A percentile compares a stretch with the other conserved stretches of the same genome.
These are phyloP conservation scores for Erebia aethiops DNA, from an alignment of 2,888 invertebrate genomes.

Conservation along the genomic window DNA sequence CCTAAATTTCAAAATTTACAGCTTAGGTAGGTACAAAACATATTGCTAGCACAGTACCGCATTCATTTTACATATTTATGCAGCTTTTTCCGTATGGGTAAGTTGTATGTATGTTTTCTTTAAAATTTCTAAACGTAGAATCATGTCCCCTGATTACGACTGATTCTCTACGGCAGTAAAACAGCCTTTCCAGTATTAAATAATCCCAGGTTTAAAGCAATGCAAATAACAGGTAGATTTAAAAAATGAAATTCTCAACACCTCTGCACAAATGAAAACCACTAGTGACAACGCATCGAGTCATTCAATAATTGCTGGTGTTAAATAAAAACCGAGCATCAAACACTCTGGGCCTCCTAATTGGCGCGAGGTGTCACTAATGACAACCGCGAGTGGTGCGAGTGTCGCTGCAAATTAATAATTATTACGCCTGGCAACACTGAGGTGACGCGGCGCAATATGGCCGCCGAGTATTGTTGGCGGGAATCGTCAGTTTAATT, in stretches of 20 bases:
- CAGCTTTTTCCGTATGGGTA: neutral
- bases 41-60: too few species aligned
- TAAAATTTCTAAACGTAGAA: neutral
- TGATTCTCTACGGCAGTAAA: conserved; percentile 9
- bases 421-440: conserved; percentile 81
- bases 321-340: conserved; percentile 80
- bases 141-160: conserved; percentile 2
- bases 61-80: too few species aligned
- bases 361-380: conserved; percentile 83
- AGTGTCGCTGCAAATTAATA: conserved; percentile 76
- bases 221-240: conserved; percentile 43
- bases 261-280: conserved; percentile 57
- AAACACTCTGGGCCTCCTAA: conserved; percentile 75
- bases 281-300: conserved; percentile 67
- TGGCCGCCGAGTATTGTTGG: conserved; percentile 74
- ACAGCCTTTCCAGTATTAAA: conserved; percentile 21
- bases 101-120: neutral
- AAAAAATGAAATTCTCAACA: conserved; percentile 52
- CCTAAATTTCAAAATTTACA: too few species aligned
- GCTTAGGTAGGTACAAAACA: too few species aligned
- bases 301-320: conserved; percentile 78
- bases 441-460: conserved; percentile 67
- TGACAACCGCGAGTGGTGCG: conserved; percentile 70
- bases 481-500: conserved; percentile 61
- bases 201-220: conserved; percentile 37